Evolutionary conservation across 1,140 invertebrate genomes (phyloP), one percentile per base, ranked within the genome.

Genomic region (Zaprionus vittiger): DNA sequence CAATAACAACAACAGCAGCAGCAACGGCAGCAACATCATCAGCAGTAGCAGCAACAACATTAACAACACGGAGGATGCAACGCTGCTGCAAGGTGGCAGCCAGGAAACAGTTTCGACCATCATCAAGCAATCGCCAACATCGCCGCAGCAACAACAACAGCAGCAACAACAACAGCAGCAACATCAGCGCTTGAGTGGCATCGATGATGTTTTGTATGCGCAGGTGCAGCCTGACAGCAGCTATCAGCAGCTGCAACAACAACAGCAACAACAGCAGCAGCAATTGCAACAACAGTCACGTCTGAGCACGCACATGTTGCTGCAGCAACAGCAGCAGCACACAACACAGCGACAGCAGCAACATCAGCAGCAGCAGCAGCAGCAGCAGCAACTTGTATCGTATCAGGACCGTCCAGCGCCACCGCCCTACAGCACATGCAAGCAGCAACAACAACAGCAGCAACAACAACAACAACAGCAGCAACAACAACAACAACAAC

Each of bases 111-210:
- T 69, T 20, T 72, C 75, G n/a, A 49, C 68, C 65, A 73, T 67
- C 4, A 90, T 90, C 14, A 91, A 91, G 56, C 76, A 80, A 79
- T 91, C 86, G 34, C 83, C 83, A 15, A 80, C 78, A 61, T 91
- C 87, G 52, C 90, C 82, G 15, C 79, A 76, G 28, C 75, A 79
- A 17, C 38, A 44, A 7, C 78, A 70, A 7, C 78, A 77, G 6
- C 70, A 65, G 1, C 70, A 73, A 11, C 70, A 72, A 5, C 73
- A 77, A 38, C 90, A 80, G 14, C 79, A 76, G 24, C 76, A 79
- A 17, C 66, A 75, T 11, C 73, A 76, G n/a, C 79, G 73, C 28
- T 28, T 68, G 52, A 66, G 54, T 54, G 62, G 52, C n/a, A 47
- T 77, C 17, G 78, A 83, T 47, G 81, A 80, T 28, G 77, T 77